These are phyloP conservation scores for Lepisosteus osseus DNA, from an alignment of 2,113 vertebrate genomes.

Conservation along the genomic window DNA sequence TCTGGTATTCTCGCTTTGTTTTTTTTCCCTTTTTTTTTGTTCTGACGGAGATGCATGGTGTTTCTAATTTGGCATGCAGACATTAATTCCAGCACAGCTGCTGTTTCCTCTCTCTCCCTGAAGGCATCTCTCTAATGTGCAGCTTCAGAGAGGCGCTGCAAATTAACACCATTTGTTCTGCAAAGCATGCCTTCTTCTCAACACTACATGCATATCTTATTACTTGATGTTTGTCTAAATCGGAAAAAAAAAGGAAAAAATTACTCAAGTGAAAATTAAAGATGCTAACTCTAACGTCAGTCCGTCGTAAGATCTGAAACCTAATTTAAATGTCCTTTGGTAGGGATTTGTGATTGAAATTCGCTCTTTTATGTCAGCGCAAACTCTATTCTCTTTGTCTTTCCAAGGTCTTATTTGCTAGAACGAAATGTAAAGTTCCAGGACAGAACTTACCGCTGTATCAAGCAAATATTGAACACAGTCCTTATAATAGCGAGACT, in stretches of 20 bases:
- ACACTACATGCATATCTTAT: slow-evolving; percentile 79
- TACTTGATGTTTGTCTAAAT: slow-evolving; percentile 60
- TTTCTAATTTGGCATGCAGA: slow-evolving; percentile 82
- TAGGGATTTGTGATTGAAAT: slow-evolving; percentile 19
- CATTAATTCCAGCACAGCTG: slow-evolving; percentile 93
- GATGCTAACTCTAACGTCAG: slow-evolving; percentile 20
- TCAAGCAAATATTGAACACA: no score
- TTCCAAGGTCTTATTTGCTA: slow-evolving; percentile 4
- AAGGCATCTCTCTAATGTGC: slow-evolving; percentile 82
- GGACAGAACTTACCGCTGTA: no score
- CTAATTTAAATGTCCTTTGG: slow-evolving; percentile 18
- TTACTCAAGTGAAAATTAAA: slow-evolving; percentile 17
- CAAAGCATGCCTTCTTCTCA: slow-evolving; percentile 81
- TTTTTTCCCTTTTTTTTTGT: slow-evolving; percentile 51
- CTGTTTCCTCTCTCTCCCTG: slow-evolving; percentile 69
- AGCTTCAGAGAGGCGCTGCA: slow-evolving; percentile 83
- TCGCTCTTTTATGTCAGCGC: slow-evolving; percentile 2
- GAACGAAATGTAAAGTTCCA: neutral
- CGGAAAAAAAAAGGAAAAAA: slow-evolving; percentile 32
- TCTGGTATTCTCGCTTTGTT: slow-evolving; percentile 24
- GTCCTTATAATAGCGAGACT: no score
- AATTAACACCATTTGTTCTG: slow-evolving; percentile 95
- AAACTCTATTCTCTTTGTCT: slow-evolving; percentile 7
- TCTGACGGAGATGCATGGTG: slow-evolving; percentile 82
- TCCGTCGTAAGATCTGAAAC: slow-evolving; percentile 21